Evolutionary conservation across 2,888 invertebrate species (phyloP).

Genomic region (Tuta absoluta): DNA sequence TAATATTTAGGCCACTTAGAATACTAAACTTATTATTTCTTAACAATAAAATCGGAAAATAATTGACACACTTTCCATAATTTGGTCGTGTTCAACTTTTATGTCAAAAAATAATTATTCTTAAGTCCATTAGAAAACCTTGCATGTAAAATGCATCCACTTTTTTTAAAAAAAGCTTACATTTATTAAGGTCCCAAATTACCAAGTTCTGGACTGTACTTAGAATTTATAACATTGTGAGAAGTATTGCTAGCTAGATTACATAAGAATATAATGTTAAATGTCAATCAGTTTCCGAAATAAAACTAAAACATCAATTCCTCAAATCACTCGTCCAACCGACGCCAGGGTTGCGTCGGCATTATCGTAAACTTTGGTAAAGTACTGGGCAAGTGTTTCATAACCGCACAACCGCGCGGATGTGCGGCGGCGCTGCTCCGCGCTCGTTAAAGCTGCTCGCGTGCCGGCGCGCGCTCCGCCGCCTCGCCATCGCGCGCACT

Average conservation of each 20-base stretch:
- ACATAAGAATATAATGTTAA: not conserved
- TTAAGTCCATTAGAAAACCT: not conserved
- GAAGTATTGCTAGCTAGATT: not conserved
- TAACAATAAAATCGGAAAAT: not conserved
- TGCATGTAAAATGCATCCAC: too few species aligned
- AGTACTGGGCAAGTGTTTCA: not conserved
- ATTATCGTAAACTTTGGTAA: not conserved
- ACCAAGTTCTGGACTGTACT: too few species aligned
- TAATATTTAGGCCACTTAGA: not conserved
- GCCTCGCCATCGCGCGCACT: not conserved
- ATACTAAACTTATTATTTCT: not conserved
- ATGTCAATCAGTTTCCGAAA: not conserved
- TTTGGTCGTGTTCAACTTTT: not conserved
- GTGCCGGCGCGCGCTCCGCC: not conserved
- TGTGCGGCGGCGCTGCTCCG: constrained; percentile 1
- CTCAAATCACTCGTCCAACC: not conserved
- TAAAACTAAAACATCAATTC: not conserved
- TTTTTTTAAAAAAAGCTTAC: too few species aligned
- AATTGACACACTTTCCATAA: not conserved
- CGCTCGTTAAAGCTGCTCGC: not conserved
- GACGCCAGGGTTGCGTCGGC: not conserved
- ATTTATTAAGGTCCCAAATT: too few species aligned
- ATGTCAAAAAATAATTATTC: not conserved
- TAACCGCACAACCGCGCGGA: not conserved
- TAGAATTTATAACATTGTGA: too few species aligned